Evolutionary conservation across 2,113 vertebrate species (phyloP), one percentile per base, ranked within the genome.

Genomic region (Dromas ardeola): DNA sequence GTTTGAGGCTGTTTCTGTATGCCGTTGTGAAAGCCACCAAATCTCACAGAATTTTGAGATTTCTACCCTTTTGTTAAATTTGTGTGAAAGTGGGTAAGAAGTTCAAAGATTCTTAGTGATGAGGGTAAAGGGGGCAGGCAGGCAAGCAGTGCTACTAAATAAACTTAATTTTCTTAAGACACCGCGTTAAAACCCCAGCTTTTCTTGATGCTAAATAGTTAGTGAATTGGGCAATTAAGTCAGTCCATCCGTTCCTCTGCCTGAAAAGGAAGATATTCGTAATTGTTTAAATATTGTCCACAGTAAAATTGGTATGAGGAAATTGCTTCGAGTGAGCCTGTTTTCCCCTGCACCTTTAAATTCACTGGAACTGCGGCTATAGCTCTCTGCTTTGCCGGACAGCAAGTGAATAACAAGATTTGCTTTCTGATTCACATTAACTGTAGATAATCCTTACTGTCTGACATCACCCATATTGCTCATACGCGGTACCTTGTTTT

Each of bases 401-500:
- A 67, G 36, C 45, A 19, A 29, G 36, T 69, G 30, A 79, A 73
- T 80, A 61, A 65, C 62, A 23, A 53, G 30, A 25, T 83, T 81
- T 78, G 53, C 45, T 77, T 88, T 91, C 71, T 71, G 29, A 25
- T 80, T 88, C 71, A 15, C 17, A 11, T 47, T 34, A 59, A 25
- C 53, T 61, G 19, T 45, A 56, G 66, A 10, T 70, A 69, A 65
- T 77, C 13, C n/a, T 59, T 47, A 30, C 36, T 77, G 70, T 22
- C 50, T 85, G 47, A 32, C 1, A 1, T 87, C 23, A 71, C 22
- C 20, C 23, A 0, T 13, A 14, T 42, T 55, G 17, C 47, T 82
- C 26, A 5, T 43, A n/a, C 0, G 0, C 2, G 4, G 65, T 58
- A 40, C 15, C 9, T 53, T 50, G 10, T 73, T 86, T 61, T 47